Evolutionary conservation across 2,113 vertebrate species (phyloP), one percentile per base, ranked within the genome.

Genomic region (Perccottus glenii): DNA sequence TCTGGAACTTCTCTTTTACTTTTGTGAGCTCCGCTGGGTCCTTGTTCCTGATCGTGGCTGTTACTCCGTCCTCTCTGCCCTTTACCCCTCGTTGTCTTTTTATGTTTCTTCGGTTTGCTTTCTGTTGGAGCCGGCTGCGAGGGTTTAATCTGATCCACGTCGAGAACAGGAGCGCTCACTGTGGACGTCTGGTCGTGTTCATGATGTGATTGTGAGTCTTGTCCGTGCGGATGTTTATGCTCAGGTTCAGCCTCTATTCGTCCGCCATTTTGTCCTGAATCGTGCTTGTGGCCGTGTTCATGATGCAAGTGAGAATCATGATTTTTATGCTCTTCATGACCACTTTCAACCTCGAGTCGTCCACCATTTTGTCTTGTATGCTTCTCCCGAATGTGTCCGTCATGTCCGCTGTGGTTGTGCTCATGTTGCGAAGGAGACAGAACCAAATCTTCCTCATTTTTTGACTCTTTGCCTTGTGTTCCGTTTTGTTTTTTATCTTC

Each of bases 11-110:
- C 89, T 43, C 91, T 84, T 57, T 85, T 92, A 1, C 61, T 11
- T 78, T 87, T 92, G 44, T 57, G 76, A 56, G 60, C 62, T 42
- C 12, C 66, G n/a, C 63, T 45, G 42, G 78, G 15, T 14, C 16
- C 19, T 2, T 27, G 19, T 27, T 49, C 45, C 0, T 67, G 64
- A 1, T 56, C 65, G 0, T 80, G 69, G 0, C 88, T 88, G 78
- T 85, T 92, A 63, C 93, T 93, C 4, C 70, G 83, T 6, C 79
- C 81, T 67, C 90, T 27, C 19, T 27, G 92, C 55, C 84, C 90
- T 47, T 87, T 91, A 19, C 56, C 83, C 68, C 87, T 93, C 4
- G 38, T n/a, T 3, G 64, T 74, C 78, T 90, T 94, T 67, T 85
- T 92, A 33, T 80, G 88, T 48, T 91, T 94, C 9, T 78, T 88